These are phyloP conservation scores for Gerris buenoi DNA, from an alignment of 1,140 invertebrate genomes.

Conservation along the genomic window DNA sequence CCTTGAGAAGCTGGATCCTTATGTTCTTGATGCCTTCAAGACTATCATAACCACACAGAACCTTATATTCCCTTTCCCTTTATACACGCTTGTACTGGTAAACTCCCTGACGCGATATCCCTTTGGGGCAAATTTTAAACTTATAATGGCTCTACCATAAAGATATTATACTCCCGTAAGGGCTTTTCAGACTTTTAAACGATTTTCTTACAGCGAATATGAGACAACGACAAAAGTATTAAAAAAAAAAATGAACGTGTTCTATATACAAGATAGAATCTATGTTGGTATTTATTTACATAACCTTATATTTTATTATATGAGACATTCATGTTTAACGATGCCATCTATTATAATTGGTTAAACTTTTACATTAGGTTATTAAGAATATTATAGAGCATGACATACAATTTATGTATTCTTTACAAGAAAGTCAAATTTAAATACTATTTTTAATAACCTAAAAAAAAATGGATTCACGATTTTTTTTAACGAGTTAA, in stretches of 20 bases:
- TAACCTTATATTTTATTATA: neutral
- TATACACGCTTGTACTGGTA: neutral
- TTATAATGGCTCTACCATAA: neutral
- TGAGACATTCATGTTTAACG: neutral
- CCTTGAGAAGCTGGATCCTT: neutral
- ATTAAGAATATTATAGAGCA: neutral
- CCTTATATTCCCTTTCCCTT: neutral
- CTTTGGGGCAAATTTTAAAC: neutral
- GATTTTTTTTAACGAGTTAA: no score
- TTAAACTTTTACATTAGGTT: neutral
- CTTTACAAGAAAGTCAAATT: no score
- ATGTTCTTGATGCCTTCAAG: neutral
- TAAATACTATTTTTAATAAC: no score
- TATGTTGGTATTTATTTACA: neutral
- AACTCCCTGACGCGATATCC: neutral
- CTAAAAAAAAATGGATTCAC: no score
- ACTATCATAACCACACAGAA: neutral
- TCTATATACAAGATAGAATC: neutral
- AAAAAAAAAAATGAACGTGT: neutral
- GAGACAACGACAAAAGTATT: neutral
- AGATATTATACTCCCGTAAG: neutral
- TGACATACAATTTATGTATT: neutral
- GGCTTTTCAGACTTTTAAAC: neutral
- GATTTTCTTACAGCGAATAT: neutral
- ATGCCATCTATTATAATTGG: neutral